phyloP scores from a whole-genome alignment of 2,888 invertebrate species.

The Ormyrus thymus region DNA sequence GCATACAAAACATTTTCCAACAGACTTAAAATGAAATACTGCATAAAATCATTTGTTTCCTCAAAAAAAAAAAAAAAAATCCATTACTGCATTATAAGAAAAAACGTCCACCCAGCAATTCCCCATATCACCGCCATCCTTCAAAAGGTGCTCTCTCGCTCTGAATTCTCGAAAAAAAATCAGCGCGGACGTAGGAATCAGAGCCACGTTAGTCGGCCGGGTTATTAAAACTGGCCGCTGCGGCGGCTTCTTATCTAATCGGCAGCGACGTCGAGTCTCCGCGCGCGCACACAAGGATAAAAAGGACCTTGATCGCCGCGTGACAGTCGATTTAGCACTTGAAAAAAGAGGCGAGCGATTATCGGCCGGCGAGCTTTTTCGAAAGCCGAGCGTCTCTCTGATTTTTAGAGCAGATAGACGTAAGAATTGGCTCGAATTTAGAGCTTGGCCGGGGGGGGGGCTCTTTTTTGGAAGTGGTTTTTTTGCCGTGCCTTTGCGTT shows the following conservation, averaged over 20 bases:
- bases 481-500: neutral
- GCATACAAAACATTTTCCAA: too few species aligned
- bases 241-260: constrained; percentile 69
- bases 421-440: constrained; percentile 7
- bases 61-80: too few species aligned
- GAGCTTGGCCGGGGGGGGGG: neutral
- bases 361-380: neutral
- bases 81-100: too few species aligned
- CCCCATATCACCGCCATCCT: too few species aligned
- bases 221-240: constrained; percentile 31
- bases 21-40: too few species aligned
- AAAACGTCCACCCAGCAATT: too few species aligned
- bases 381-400: neutral
- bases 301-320: constrained; percentile 71
- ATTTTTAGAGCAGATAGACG: neutral
- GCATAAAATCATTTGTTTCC: too few species aligned
- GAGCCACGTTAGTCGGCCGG: neutral
- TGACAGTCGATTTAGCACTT: constrained; percentile 64
- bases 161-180: too few species aligned
- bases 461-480: neutral
- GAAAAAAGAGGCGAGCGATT: constrained; percentile 27
- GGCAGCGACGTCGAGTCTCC: constrained; percentile 57
- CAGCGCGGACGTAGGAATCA: too few species aligned
- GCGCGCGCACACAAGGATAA: constrained; percentile 64
- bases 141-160: too few species aligned